Conservation (phyloP, 2,797 vertebrate genomes). For the Rhinella marina region DNA sequence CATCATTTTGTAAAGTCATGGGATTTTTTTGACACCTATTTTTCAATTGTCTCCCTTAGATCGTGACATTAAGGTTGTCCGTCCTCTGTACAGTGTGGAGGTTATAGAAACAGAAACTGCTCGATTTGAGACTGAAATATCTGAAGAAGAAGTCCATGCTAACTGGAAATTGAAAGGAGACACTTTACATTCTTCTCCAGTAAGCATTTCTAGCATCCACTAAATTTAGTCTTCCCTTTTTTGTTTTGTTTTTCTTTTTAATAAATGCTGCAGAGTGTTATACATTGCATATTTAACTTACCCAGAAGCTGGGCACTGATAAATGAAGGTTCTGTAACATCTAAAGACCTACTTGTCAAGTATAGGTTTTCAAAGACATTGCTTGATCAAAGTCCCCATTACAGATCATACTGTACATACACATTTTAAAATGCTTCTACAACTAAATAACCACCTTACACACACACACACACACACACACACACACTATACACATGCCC, state of each 20-base stretch:
- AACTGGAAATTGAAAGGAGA: constrained; percentile 96
- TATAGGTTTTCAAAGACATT: background rate
- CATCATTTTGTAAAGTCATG: background rate
- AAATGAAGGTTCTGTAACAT: background rate
- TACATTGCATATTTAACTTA: background rate
- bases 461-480: background rate
- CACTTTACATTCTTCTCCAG: constrained; percentile 83
- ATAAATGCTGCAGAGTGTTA: background rate
- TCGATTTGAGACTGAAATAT: constrained; percentile 94
- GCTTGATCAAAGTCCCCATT: background rate
- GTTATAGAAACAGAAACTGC: constrained; percentile 92
- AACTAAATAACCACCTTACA: background rate
- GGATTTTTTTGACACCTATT: background rate
- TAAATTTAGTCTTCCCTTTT: constrained; percentile 30
- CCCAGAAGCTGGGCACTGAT: background rate
- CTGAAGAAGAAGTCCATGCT: constrained; percentile 90
- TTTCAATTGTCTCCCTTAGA: constrained; percentile 73
- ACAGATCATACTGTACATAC: background rate
- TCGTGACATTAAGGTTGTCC: constrained; percentile 91
- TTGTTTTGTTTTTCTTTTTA: background rate
- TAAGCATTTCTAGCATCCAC: constrained; percentile 71
- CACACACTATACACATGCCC: background rate
- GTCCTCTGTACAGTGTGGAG: constrained; percentile 92
- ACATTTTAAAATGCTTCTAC: background rate
- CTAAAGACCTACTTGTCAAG: background rate